phyloP scores from a whole-genome alignment of 2,797 vertebrate species.

The Coendou prehensilis region DNA sequence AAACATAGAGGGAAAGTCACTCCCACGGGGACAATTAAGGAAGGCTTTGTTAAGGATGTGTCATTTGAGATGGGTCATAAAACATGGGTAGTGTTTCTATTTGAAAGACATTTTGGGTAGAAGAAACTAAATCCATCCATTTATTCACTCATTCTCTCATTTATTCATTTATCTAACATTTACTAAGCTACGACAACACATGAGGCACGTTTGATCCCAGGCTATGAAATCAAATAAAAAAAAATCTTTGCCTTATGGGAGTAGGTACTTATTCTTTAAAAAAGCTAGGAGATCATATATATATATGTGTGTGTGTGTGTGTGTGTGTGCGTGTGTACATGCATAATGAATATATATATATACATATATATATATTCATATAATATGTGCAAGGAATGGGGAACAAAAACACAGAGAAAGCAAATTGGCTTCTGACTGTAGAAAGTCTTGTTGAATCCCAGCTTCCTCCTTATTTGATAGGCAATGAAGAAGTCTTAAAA shows the following conservation, averaged over 20 bases:
- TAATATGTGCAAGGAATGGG: background rate
- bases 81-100: background rate
- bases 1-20: background rate
- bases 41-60: constrained; percentile 20
- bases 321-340: no score
- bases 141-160: background rate
- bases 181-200: background rate
- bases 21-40: background rate
- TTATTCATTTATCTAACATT: background rate
- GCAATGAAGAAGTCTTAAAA: background rate
- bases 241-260: background rate
- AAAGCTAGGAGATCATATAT: background rate
- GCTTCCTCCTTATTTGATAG: background rate
- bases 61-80: constrained; percentile 59
- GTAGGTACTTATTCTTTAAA: background rate
- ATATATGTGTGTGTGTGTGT: no score
- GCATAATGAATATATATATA: background rate
- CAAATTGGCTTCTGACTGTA: background rate
- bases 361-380: background rate
- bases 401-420: background rate
- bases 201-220: background rate
- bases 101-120: constrained; percentile 29
- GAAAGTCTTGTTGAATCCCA: background rate
- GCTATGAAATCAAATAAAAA: background rate
- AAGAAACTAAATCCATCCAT: constrained; percentile 21